Evolutionary conservation across 2,888 invertebrate genomes (phyloP).

Genomic region (Drosophila limbata): DNA sequence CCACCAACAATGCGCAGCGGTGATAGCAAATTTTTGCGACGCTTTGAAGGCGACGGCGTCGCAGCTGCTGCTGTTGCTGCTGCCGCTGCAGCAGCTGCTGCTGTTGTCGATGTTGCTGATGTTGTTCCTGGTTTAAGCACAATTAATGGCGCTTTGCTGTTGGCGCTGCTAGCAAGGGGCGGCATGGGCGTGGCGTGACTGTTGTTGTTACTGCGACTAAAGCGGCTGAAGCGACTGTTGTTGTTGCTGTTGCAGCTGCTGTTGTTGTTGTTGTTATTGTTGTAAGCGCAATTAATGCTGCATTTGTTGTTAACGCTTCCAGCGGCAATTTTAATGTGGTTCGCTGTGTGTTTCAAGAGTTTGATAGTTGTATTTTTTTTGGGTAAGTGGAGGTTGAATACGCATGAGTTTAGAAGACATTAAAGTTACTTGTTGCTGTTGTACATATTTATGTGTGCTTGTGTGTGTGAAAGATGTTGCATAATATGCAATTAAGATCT

Average conservation of each 20-base stretch:
- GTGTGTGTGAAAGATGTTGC: conserved; percentile 23
- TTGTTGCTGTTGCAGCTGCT: conserved; percentile 49
- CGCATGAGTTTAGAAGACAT: conserved; percentile 57
- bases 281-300: conserved; percentile 64
- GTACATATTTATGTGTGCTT: conserved; percentile 10
- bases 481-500: conserved; percentile 24
- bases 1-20: conserved; percentile 65
- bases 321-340: conserved; percentile 53
- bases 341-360: conserved; percentile 43
- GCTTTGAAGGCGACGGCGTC: conserved; percentile 64
- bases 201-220: conserved; percentile 58
- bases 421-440: conserved; percentile 49
- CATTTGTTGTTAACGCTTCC: conserved; percentile 57
- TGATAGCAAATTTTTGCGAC: conserved; percentile 78
- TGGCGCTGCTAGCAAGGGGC: conserved; percentile 56
- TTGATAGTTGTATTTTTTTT: conserved; percentile 25
- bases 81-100: conserved; percentile 27
- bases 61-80: conserved; percentile 31
- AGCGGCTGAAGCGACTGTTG: conserved; percentile 41
- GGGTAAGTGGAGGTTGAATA: conserved; percentile 18
- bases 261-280: conserved; percentile 37
- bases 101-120: conserved; percentile 34
- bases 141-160: conserved; percentile 64
- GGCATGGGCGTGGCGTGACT: conserved; percentile 81
- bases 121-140: conserved; percentile 70